These are phyloP conservation scores for Momotus momota DNA, from an alignment of 2,797 vertebrate genomes.

Conservation along the genomic window DNA sequence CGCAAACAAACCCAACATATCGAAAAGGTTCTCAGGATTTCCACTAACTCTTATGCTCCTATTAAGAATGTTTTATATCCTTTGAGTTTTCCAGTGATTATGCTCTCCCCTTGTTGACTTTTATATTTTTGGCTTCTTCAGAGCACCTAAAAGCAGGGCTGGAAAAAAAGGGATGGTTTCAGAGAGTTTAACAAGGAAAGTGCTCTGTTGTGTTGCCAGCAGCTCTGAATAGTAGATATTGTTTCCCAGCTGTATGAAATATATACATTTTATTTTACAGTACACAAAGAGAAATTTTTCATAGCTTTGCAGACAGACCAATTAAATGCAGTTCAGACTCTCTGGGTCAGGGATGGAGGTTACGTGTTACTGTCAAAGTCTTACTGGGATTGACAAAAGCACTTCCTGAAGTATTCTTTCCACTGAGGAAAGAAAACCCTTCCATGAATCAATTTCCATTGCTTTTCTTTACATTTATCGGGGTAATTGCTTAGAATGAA, in stretches of 20 bases:
- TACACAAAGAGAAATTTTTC: constrained; percentile 51
- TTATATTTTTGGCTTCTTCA: constrained; percentile 60
- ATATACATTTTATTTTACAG: constrained; percentile 61
- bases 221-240: constrained; percentile 59
- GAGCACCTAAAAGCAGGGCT: constrained; percentile 54
- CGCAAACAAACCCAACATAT: background rate
- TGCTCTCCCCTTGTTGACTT: constrained; percentile 50
- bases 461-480: constrained; percentile 7
- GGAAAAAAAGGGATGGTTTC: constrained; percentile 51
- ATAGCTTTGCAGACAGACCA: constrained; percentile 46
- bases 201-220: constrained; percentile 65
- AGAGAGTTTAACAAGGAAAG: constrained; percentile 57
- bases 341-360: constrained; percentile 44
- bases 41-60: constrained; percentile 41
- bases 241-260: constrained; percentile 67
- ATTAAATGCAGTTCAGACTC: constrained; percentile 60
- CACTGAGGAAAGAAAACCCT: background rate
- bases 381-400: constrained; percentile 44
- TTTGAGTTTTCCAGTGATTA: constrained; percentile 56
- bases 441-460: background rate
- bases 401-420: constrained; percentile 41
- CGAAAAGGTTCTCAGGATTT: constrained; percentile 19
- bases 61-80: constrained; percentile 48
- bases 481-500: background rate
- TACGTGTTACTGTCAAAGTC: constrained; percentile 7